These are phyloP conservation scores for Ganaspis brasiliensis DNA, from an alignment of 2,888 invertebrate species.

Conservation along the genomic window DNA sequence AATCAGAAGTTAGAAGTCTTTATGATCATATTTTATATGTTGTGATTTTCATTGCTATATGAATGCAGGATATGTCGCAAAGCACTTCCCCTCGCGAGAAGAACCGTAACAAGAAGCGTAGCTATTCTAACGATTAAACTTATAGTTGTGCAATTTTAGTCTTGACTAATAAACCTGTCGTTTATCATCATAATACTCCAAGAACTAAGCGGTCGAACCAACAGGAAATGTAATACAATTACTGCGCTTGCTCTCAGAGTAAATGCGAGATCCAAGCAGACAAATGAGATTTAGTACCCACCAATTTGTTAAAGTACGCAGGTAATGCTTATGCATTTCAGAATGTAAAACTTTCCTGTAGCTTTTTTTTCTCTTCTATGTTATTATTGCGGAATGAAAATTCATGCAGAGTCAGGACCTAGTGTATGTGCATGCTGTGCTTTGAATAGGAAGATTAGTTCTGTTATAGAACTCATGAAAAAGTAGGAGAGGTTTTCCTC, in stretches of 20 bases:
- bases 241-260: background rate
- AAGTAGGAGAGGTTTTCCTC: background rate
- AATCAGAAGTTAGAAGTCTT: conserved; percentile 12
- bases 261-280: background rate
- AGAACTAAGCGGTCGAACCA: conserved; percentile 2
- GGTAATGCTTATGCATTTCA: conserved; percentile 27
- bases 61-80: conserved; percentile 19
- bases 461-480: background rate
- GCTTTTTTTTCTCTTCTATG: background rate
- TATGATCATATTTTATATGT: conserved; percentile 26
- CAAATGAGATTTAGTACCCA: conserved; percentile 26
- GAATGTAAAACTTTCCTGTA: background rate
- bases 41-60: conserved; percentile 24
- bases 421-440: background rate
- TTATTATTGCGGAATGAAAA: conserved; percentile 19
- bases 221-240: conserved; percentile 35
- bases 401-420: background rate
- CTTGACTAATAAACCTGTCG: conserved; percentile 17
- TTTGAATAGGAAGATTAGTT: conserved; percentile 17
- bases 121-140: conserved; percentile 20
- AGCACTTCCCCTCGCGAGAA: background rate
- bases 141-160: conserved; percentile 23
- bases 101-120: conserved; percentile 26
- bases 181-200: conserved; percentile 25
- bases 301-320: conserved; percentile 12